A percentile compares a stretch with the other conserved stretches of the same genome.
These are phyloP conservation scores for Parnassius mnemosyne DNA, from an alignment of 2,888 invertebrate species.

Conservation along the genomic window DNA sequence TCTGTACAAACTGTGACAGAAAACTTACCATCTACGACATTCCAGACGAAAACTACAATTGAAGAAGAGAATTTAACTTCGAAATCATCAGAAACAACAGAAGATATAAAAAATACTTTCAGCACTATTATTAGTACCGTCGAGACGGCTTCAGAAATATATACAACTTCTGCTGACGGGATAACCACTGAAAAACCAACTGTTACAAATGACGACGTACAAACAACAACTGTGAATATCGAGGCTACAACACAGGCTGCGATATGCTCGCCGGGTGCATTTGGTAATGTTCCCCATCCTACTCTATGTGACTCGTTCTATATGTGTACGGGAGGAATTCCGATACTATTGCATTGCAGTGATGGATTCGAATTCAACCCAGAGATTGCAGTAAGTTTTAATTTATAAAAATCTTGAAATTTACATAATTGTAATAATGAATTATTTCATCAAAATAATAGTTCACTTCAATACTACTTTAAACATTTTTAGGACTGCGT, in stretches of 20 bases:
- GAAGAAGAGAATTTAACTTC: background rate
- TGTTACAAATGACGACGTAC: constrained; percentile 16
- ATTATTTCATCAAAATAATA: no score
- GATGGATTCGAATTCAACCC: constrained; percentile 45
- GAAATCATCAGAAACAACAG: background rate
- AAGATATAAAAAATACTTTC: background rate
- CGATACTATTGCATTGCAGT: constrained; percentile 39
- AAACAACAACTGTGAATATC: constrained; percentile 20
- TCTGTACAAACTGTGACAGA: no score
- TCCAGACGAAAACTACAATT: background rate
- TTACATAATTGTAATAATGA: constrained; percentile 11
- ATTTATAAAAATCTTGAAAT: background rate
- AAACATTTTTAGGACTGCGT: constrained; percentile 21
- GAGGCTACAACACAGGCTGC: background rate
- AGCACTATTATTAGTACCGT: background rate
- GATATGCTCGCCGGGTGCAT: constrained; percentile 39
- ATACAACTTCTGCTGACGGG: background rate
- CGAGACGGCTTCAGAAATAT: background rate
- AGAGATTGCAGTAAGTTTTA: constrained; percentile 7
- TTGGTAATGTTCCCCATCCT: constrained; percentile 48
- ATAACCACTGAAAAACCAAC: background rate
- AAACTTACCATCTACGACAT: no score
- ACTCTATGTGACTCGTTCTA: constrained; percentile 44
- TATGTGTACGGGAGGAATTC: constrained; percentile 43
- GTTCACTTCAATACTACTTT: no score